These are phyloP conservation scores for Saimiri boliviensis DNA, from an alignment of 2,113 vertebrate species.

Conservation along the genomic window DNA sequence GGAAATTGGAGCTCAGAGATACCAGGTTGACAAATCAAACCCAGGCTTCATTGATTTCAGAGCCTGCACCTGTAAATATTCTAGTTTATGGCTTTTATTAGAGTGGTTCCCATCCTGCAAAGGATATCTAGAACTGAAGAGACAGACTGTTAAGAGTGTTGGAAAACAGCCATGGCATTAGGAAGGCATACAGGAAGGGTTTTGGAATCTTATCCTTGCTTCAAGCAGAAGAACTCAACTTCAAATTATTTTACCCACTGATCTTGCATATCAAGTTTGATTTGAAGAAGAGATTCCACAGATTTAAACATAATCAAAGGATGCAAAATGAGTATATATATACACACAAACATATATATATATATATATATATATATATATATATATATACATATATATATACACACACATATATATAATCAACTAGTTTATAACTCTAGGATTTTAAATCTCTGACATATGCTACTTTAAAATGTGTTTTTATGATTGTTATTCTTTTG, in stretches of 20 bases:
- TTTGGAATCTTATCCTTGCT: neutral
- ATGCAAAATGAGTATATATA: neutral
- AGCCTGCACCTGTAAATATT: neutral
- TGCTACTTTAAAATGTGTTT: neutral
- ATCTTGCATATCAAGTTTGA: neutral
- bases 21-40: neutral
- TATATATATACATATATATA: no score
- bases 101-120: neutral
- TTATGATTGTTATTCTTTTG: neutral
- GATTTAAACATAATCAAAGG: neutral
- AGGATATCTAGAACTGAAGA: neutral
- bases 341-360: no score
- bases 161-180: neutral
- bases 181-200: neutral
- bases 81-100: neutral
- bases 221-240: neutral
- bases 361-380: no score
- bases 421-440: neutral
- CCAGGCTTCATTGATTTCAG: neutral
- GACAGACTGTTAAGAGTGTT: neutral
- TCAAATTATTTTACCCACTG: neutral
- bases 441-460: neutral
- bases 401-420: neutral
- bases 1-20: neutral
- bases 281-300: neutral